Percentiles rank a stretch among this genome's conserved stretches.
phyloP scores from a whole-genome alignment of 1,140 invertebrate species.

The Pararge aegeria region DNA sequence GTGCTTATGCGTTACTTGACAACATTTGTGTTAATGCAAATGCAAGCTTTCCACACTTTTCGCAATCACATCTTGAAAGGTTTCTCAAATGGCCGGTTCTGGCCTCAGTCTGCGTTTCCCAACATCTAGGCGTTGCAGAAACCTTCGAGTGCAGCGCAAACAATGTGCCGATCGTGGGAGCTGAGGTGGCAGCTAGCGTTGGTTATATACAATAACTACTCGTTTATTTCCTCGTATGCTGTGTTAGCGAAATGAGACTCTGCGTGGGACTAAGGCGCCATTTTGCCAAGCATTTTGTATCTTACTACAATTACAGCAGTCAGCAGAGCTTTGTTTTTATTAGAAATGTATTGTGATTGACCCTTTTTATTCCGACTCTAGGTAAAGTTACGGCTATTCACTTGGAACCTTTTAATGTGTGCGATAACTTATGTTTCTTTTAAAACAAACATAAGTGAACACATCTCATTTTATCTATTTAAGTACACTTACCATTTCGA shows the following conservation, averaged over 20 bases:
- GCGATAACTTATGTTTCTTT: not conserved
- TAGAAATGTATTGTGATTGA: no score
- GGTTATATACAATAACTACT: constrained; percentile 55
- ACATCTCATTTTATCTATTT: no score
- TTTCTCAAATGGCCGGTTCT: constrained; percentile 70
- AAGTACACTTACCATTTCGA: no score
- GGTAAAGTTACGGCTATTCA: not conserved
- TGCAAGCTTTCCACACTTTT: constrained; percentile 70
- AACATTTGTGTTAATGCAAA: constrained; percentile 46
- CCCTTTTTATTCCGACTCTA: not conserved
- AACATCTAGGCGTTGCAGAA: constrained; percentile 69
- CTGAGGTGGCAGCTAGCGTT: constrained; percentile 46
- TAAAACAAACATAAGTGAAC: no score
- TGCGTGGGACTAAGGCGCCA: constrained; percentile 37
- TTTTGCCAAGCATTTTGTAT: constrained; percentile 30
- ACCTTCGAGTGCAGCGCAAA: constrained; percentile 68
- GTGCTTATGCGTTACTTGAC: constrained; percentile 27
- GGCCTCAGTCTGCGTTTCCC: constrained; percentile 62
- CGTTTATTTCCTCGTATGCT: constrained; percentile 59
- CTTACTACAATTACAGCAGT: not conserved
- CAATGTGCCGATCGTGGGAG: constrained; percentile 67
- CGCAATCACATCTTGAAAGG: constrained; percentile 65
- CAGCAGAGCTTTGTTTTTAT: not conserved
- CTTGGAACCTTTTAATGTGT: not conserved
- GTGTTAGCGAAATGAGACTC: constrained; percentile 58